Percentiles rank a stretch among this genome's conserved stretches.
Evolutionary conservation across 1,140 invertebrate genomes (phyloP).

Genomic region (Listronotus oregonensis): DNA sequence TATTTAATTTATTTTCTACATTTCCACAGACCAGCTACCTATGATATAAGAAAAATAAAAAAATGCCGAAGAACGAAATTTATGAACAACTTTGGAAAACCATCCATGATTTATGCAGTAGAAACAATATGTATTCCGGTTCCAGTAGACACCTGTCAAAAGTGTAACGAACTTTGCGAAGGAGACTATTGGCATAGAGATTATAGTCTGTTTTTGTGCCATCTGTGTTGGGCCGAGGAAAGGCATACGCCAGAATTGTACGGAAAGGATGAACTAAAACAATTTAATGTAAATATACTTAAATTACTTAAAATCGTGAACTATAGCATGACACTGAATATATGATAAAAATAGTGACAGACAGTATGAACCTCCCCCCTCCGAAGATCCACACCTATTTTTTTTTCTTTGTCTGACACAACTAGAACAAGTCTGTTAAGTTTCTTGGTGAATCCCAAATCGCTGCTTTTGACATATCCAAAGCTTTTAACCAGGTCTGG

Average conservation of each 20-base stretch:
- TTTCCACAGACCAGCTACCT: constrained; percentile 44
- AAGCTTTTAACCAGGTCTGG: too few relatives aligned
- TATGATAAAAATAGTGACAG: too few relatives aligned
- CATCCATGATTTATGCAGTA: constrained; percentile 37
- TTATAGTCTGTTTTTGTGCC: constrained; percentile 43
- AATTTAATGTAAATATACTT: constrained; percentile 42
- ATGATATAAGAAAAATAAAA: constrained; percentile 28
- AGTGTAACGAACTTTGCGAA: constrained; percentile 41
- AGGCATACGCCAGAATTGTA: constrained; percentile 38
- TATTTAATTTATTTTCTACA: too few relatives aligned
- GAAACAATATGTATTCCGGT: constrained; percentile 43
- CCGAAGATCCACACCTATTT: too few relatives aligned
- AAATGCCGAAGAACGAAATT: constrained; percentile 39
- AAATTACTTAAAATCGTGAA: too few relatives aligned
- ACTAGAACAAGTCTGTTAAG: too few relatives aligned
- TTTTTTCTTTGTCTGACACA: too few relatives aligned
- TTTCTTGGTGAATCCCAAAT: too few relatives aligned
- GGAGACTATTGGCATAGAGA: constrained; percentile 49
- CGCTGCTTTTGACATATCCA: too few relatives aligned
- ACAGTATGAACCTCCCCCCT: too few relatives aligned
- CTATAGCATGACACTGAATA: background rate
- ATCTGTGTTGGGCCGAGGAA: constrained; percentile 44
- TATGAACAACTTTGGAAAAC: constrained; percentile 41
- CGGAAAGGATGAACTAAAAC: constrained; percentile 35
- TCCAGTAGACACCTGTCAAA: constrained; percentile 42